Evolutionary conservation across 2,888 invertebrate species (phyloP).

Genomic region (Erebia palarica): DNA sequence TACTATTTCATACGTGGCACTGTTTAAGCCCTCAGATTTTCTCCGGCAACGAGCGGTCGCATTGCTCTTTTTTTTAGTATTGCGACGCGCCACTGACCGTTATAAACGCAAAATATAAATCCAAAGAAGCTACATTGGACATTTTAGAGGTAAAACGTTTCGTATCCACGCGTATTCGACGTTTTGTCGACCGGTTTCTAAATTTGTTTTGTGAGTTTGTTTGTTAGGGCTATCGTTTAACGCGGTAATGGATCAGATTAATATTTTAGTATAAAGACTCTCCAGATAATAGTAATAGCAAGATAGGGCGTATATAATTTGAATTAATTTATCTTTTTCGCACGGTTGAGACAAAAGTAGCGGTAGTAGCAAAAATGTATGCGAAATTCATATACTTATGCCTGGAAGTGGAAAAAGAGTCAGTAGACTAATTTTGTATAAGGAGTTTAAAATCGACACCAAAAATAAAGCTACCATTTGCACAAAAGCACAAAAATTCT

Average conservation of each 20-base stretch:
- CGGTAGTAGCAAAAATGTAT: too few species aligned
- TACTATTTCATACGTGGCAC: slow-evolving; percentile 81
- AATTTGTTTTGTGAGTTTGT: slow-evolving; percentile 31
- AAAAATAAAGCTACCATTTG: background rate
- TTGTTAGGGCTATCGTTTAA: background rate
- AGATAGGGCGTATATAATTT: background rate
- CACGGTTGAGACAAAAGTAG: too few species aligned
- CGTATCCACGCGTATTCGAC: slow-evolving; percentile 66
- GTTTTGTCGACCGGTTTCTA: slow-evolving; percentile 48
- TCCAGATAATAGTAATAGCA: background rate
- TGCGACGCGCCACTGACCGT: slow-evolving; percentile 74
- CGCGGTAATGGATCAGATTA: background rate
- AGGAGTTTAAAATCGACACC: background rate
- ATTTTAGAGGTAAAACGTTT: slow-evolving; percentile 77
- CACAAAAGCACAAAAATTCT: background rate
- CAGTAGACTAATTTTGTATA: background rate
- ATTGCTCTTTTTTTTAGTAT: slow-evolving; percentile 73
- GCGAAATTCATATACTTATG: too few species aligned
- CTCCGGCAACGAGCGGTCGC: slow-evolving; percentile 73
- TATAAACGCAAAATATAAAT: slow-evolving; percentile 82
- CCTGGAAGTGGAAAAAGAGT: background rate
- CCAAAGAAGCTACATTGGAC: slow-evolving; percentile 79
- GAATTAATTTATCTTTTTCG: too few species aligned
- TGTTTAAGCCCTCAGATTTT: slow-evolving; percentile 82
- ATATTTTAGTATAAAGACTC: background rate